Evolutionary conservation across 2,113 vertebrate species (phyloP), one percentile per base, ranked within the genome.

Genomic region (Boleophthalmus pectinirostris): DNA sequence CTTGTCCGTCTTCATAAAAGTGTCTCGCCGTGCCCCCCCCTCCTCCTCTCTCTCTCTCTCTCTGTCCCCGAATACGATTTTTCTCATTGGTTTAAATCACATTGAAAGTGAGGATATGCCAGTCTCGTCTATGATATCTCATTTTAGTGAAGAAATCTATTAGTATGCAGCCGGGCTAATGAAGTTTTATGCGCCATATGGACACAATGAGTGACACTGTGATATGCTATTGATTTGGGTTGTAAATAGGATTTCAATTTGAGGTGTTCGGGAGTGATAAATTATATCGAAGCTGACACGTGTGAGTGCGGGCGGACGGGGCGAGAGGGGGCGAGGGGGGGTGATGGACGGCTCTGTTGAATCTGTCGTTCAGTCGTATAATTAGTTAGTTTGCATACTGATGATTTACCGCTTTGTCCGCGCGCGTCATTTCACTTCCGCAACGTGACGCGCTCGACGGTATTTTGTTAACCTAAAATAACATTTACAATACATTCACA

Each of bases 351-450:
- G 54, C 56, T 43, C 77, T 47, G 70, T 81, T 81, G 84, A 82
- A 74, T 58, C 58, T 87, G 90, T 88, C 82, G 78, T 66, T 88
- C 85, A 84, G 70, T 88, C 88, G 83, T 83, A 73, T 88, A 88
- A 90, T 90, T 87, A 43, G 38, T 78, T 89, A 78, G 75, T 90
- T 92, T 91, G 88, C 90, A 92, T 92, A 87, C 87, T 91, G 88
- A 90, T 88, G 84, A 84, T 77, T 79, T 84, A 80, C 74, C 56
- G 54, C 53, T 73, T 78, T 87, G 67, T 73, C 75, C 63, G 71
- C 64, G 73, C 82, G 75, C 81, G 70, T 75, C 20, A 46, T 15
- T 47, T 47, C 67, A 64, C 69, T 80, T 69, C 5, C 23, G 4
- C 3, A 25, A 23, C 25, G 6, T 5, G 25, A 3, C 21, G 24